A percentile compares a stretch with the other conserved stretches of the same genome.
Evolutionary conservation across 1,140 invertebrate species (phyloP).

Genomic region (Bombus impatiens): DNA sequence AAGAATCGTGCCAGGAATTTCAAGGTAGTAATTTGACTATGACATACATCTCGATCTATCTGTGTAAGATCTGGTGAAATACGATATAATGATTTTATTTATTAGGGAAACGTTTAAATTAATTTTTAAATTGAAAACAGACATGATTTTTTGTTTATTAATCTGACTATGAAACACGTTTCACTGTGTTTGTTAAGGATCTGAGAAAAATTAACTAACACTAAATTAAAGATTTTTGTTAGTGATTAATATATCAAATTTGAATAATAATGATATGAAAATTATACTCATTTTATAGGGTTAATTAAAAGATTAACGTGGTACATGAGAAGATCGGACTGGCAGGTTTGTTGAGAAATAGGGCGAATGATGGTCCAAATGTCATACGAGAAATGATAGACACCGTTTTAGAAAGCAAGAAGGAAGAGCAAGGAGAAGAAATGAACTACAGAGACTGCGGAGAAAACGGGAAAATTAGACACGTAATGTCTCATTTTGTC

Average conservation of each 20-base stretch:
- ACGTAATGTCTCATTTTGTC: neutral
- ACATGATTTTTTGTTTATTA: too few species aligned
- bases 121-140: neutral
- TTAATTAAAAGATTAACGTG: neutral
- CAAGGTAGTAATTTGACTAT: neutral
- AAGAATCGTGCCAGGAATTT: neutral
- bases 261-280: neutral
- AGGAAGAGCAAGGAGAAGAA: neutral
- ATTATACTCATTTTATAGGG: neutral
- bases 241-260: neutral
- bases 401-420: neutral
- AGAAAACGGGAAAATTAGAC: neutral
- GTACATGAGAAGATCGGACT: neutral
- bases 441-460: neutral
- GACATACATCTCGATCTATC: neutral
- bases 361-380: neutral
- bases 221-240: too few species aligned
- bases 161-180: neutral
- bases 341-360: constrained; percentile 11
- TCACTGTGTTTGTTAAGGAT: neutral
- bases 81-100: neutral
- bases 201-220: too few species aligned
- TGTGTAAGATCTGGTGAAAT: neutral
- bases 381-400: neutral
- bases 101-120: neutral